These are phyloP conservation scores for Rhinella marina DNA, from an alignment of 2,797 vertebrate species.

Conservation along the genomic window DNA sequence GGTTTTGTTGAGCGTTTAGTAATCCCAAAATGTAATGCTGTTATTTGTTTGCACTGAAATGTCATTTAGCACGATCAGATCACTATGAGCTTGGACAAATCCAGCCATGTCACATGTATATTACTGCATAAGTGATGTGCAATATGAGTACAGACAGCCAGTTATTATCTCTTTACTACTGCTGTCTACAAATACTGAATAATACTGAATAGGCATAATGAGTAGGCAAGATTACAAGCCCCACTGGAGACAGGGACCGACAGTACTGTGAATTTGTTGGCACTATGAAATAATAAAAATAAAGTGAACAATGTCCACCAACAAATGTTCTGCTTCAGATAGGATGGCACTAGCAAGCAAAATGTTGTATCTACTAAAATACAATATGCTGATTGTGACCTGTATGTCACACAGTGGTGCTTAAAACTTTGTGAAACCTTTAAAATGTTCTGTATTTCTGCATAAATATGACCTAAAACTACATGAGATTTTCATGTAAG, in stretches of 20 bases:
- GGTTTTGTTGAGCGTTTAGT: neutral
- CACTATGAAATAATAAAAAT: no score
- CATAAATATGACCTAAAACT: no score
- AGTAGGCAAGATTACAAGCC: neutral
- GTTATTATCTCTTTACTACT: neutral
- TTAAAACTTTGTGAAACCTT: no score
- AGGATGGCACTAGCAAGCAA: no score
- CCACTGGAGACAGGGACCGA: no score
- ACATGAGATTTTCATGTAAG: no score
- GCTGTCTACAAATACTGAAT: neutral
- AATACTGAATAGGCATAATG: neutral
- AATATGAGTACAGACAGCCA: neutral
- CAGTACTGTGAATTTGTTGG: no score
- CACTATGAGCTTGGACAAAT: slow-evolving; percentile 5
- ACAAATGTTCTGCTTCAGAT: neutral
- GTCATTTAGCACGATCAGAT: neutral
- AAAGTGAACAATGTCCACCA: neutral
- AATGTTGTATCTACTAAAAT: no score
- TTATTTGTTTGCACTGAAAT: neutral
- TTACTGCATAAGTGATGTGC: neutral
- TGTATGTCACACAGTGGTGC: no score
- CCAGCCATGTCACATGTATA: neutral
- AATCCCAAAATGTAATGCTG: neutral
- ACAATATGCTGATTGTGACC: no score
- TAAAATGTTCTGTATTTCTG: no score